phyloP scores from a whole-genome alignment of 2,888 invertebrate species.

The Heliconius aoede region DNA sequence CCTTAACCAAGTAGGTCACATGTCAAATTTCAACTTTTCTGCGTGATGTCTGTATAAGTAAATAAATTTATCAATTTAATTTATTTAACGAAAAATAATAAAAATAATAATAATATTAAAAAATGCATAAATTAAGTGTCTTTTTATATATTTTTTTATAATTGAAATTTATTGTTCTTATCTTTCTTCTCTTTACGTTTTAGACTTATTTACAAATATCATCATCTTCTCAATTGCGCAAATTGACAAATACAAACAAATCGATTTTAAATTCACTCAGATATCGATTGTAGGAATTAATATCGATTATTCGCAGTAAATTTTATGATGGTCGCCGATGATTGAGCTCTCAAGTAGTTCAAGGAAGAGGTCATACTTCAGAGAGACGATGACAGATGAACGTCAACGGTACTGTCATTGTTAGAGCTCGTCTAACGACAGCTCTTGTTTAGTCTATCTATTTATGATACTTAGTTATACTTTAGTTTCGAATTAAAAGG shows the following conservation, averaged over 20 bases:
- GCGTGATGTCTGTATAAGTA: no score
- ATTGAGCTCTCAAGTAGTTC: conserved; percentile 26
- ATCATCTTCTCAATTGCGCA: neutral
- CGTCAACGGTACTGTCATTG: conserved; percentile 8
- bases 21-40: no score
- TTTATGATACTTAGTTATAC: neutral
- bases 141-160: neutral
- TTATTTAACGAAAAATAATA: no score
- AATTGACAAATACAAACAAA: conserved; percentile 17
- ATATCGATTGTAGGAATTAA: conserved; percentile 35
- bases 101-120: no score
- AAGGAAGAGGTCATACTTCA: conserved; percentile 22
- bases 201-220: neutral
- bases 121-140: neutral
- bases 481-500: neutral
- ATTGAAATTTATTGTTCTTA: neutral
- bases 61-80: no score
- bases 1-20: no score
- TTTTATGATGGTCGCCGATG: conserved; percentile 25
- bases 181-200: no score
- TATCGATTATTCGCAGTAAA: conserved; percentile 37
- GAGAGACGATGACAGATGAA: conserved; percentile 7
- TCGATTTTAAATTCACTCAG: conserved; percentile 18
- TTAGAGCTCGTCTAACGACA: neutral
- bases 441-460: conserved; percentile 14